These are phyloP conservation scores for Tipula confusa DNA, from an alignment of 2,888 invertebrate genomes.

Conservation along the genomic window DNA sequence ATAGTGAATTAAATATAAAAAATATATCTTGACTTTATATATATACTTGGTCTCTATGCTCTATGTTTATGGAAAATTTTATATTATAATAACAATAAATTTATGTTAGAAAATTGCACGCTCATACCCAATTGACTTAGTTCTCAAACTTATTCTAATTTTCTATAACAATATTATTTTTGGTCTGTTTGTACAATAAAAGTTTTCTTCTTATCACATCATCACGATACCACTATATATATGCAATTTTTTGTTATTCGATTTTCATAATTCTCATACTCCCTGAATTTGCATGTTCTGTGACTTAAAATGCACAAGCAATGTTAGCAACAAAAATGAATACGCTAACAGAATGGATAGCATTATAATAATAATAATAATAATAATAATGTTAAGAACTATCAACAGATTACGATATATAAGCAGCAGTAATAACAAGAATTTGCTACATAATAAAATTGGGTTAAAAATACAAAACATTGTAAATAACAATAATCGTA, in stretches of 20 bases:
- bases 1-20: not conserved
- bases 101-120: constrained; percentile 20
- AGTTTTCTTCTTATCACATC: constrained; percentile 12
- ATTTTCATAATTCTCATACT: constrained; percentile 25
- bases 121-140: constrained; percentile 25
- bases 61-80: not conserved
- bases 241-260: not conserved
- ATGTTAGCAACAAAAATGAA: not conserved
- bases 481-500: constrained; percentile 25
- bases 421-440: constrained; percentile 25
- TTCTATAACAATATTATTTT: not conserved
- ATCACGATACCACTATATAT: not conserved
- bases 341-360: not conserved
- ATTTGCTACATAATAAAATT: constrained; percentile 25
- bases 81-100: not conserved
- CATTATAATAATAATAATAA: not conserved
- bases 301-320: not conserved
- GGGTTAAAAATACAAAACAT: constrained; percentile 25
- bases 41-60: not conserved
- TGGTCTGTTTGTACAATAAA: not conserved
- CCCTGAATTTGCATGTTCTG: constrained; percentile 20
- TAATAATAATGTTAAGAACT: constrained; percentile 21
- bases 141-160: constrained; percentile 25
- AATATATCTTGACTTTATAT: not conserved
- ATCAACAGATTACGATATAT: constrained; percentile 25